These are phyloP conservation scores for Habroteleia sp. DNA, from an alignment of 2,888 invertebrate species.

Conservation along the genomic window DNA sequence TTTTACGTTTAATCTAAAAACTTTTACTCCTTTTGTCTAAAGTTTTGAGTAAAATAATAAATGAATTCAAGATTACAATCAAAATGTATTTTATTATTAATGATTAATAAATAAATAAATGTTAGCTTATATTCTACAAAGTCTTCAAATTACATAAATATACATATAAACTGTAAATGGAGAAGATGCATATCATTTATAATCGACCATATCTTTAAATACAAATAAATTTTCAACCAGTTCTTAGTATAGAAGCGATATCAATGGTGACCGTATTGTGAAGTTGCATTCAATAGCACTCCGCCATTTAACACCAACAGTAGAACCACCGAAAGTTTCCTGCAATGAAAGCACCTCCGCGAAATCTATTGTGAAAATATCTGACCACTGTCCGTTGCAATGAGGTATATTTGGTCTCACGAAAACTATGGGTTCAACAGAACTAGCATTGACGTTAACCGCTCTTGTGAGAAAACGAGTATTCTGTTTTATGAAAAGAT, in stretches of 20 bases:
- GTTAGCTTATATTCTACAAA: too few species aligned
- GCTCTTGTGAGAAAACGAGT: constrained; percentile 55
- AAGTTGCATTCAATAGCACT: constrained; percentile 74
- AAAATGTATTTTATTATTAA: too few species aligned
- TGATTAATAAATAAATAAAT: too few species aligned
- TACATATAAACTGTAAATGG: constrained; percentile 9
- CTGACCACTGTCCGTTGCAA: constrained; percentile 79
- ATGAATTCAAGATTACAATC: too few species aligned
- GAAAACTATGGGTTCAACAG: constrained; percentile 59
- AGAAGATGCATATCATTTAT: constrained; percentile 21
- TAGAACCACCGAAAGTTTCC: constrained; percentile 76
- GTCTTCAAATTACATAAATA: too few species aligned
- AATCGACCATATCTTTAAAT: constrained; percentile 45
- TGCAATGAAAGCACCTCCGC: constrained; percentile 75
- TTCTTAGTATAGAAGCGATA: constrained; percentile 70
- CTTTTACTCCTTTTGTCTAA: constrained; percentile 37
- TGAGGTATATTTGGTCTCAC: constrained; percentile 71
- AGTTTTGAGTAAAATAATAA: constrained; percentile 43
- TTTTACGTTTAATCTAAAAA: constrained; percentile 44
- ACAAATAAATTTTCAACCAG: constrained; percentile 49
- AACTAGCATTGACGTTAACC: constrained; percentile 57
- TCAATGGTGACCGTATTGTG: constrained; percentile 75
- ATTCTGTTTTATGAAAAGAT: constrained; percentile 52
- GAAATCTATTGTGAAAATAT: constrained; percentile 78
- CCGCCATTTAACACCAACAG: constrained; percentile 76